Conservation (phyloP, 2,113 vertebrate species). For the Casuarius casuarius region DNA sequence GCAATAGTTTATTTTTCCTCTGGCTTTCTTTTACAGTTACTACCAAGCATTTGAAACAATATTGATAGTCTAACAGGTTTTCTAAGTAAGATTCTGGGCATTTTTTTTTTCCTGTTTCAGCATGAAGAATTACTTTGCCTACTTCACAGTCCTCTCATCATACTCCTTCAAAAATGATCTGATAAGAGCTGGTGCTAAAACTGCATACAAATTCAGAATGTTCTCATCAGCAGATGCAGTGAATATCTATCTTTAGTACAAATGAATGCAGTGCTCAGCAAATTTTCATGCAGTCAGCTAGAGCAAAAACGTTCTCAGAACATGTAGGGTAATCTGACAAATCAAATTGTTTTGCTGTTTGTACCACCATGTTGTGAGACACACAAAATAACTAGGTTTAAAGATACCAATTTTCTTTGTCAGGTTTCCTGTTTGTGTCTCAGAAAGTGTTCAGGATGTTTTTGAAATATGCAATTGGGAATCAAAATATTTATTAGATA, state of each 20-base stretch:
- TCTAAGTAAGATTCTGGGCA: not conserved
- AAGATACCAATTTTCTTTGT: not conserved
- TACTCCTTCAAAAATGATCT: constrained; percentile 47
- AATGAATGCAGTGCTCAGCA: constrained; percentile 45
- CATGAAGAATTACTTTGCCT: not conserved
- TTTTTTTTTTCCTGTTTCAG: not conserved
- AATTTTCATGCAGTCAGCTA: constrained; percentile 52
- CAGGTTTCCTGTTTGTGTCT: not conserved
- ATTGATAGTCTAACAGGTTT: not conserved
- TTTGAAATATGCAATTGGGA: not conserved
- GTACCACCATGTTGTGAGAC: not conserved
- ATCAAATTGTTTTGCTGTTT: not conserved
- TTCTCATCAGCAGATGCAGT: constrained; percentile 47
- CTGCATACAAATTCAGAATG: constrained; percentile 38
- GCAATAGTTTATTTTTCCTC: not conserved
- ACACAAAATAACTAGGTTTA: not conserved
- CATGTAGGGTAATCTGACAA: constrained; percentile 2
- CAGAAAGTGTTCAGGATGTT: not conserved
- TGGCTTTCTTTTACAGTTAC: not conserved
- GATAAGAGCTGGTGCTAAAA: constrained; percentile 49
- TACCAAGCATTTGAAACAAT: not conserved
- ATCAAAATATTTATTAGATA: not conserved
- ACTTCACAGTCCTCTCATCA: constrained; percentile 1
- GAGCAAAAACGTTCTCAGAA: not conserved
- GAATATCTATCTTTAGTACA: constrained; percentile 60